phyloP scores from a whole-genome alignment of 2,888 invertebrate species.

The Tenthredo notha region DNA sequence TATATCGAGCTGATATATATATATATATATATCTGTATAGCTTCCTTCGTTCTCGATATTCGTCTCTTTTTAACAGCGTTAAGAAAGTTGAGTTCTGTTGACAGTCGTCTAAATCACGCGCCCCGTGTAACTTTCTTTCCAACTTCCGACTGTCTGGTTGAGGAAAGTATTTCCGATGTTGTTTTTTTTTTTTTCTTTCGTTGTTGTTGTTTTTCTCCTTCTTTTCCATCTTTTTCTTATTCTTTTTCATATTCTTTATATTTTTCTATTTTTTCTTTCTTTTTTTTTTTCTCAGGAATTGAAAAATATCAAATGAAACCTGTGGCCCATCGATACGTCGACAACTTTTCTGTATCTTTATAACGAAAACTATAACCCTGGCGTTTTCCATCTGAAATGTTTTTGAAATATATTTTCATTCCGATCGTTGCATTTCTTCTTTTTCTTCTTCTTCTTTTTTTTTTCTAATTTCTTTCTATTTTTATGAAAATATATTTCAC shows the following conservation, averaged over 20 bases:
- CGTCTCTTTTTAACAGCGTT: conserved; percentile 43
- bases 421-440: neutral
- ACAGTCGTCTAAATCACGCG: conserved; percentile 48
- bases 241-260: neutral
- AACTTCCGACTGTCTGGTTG: conserved; percentile 41
- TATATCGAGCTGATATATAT: neutral
- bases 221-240: conserved; percentile 8
- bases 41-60: neutral
- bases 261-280: neutral
- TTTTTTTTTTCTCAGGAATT: neutral
- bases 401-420: neutral
- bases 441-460: neutral
- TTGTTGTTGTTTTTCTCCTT: neutral
- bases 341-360: conserved; percentile 18
- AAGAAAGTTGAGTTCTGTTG: conserved; percentile 47
- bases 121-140: conserved; percentile 43
- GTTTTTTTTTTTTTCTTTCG: neutral
- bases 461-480: neutral
- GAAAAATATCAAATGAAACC: conserved; percentile 44
- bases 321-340: conserved; percentile 15
- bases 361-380: conserved; percentile 17
- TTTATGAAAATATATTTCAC: neutral
- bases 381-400: neutral
- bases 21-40: neutral
- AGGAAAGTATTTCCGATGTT: conserved; percentile 42